A percentile compares a stretch with the other conserved stretches of the same genome.
phyloP scores from a whole-genome alignment of 30 jellyfish, hydroid and myxozoan species.

The Nemopilema nomurai region DNA sequence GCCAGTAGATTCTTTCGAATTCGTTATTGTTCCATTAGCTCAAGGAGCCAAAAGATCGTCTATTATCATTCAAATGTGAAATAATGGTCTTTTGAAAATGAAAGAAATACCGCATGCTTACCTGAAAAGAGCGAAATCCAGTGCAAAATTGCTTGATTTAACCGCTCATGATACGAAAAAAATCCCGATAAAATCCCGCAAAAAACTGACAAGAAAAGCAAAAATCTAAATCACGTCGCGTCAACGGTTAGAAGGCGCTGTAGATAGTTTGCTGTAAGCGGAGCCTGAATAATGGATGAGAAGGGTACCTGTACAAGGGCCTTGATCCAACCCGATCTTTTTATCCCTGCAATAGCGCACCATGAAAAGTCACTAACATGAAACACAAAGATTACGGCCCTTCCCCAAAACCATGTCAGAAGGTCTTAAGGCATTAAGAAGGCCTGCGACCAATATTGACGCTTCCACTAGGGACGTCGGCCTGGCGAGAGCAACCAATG shows the following conservation, averaged over 20 bases:
- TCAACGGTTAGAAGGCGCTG: conserved; percentile 46
- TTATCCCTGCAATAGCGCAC: conserved; percentile 66
- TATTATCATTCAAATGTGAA: conserved; percentile 1
- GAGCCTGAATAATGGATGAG: conserved; percentile 58
- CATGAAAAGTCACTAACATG: conserved; percentile 68
- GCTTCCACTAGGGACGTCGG: too few species aligned
- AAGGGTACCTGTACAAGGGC: conserved; percentile 53
- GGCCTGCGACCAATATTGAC: background rate
- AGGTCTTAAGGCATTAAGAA: background rate
- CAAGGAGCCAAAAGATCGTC: conserved; percentile 76
- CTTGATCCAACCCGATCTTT: conserved; percentile 78
- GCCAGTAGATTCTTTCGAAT: background rate
- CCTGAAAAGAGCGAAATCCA: background rate
- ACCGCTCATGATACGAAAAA: background rate
- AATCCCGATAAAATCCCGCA: background rate
- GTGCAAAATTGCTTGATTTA: background rate
- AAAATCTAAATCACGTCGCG: background rate
- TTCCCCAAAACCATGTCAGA: background rate
- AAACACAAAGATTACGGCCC: conserved; percentile 37
- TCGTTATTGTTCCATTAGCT: conserved; percentile 50
- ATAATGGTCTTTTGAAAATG: background rate
- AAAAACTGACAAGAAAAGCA: background rate
- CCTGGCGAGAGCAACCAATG: too few species aligned
- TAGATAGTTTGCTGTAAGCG: conserved; percentile 14
- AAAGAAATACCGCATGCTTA: background rate